phyloP scores from a whole-genome alignment of 2,797 vertebrate species.

The Avahi laniger region DNA sequence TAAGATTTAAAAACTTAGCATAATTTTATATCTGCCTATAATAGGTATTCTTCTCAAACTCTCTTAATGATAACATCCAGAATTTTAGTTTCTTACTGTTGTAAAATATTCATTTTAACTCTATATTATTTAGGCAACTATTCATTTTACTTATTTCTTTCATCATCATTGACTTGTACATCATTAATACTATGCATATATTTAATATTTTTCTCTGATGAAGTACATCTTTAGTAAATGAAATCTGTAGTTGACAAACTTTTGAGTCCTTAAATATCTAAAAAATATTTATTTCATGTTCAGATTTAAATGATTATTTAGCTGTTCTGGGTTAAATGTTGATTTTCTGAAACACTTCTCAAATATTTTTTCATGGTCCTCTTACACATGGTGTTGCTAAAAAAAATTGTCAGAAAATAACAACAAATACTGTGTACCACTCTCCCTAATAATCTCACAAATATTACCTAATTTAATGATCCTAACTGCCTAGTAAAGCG shows the following conservation, averaged over 20 bases:
- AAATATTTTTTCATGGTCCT: neutral
- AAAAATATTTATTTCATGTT: neutral
- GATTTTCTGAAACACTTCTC: neutral
- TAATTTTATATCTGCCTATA: neutral
- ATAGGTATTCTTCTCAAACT: neutral
- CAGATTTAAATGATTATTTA: neutral
- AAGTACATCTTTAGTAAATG: neutral
- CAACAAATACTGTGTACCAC: rapidly evolving
- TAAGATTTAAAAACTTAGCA: neutral
- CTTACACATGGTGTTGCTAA: neutral
- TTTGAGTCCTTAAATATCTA: neutral
- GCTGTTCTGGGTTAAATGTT: neutral
- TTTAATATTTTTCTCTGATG: neutral
- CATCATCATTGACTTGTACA: neutral
- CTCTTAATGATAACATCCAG: neutral
- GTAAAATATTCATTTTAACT: neutral
- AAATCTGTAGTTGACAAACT: neutral
- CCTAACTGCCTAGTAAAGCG: neutral
- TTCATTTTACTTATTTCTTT: neutral
- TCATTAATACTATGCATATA: neutral
- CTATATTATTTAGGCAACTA: neutral
- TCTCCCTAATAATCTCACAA: neutral
- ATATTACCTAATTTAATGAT: neutral
- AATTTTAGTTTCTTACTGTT: neutral
- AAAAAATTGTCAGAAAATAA: neutral